Conservation (phyloP, 2,113 vertebrate genomes). For the Gnathonemus longibarbis region DNA sequence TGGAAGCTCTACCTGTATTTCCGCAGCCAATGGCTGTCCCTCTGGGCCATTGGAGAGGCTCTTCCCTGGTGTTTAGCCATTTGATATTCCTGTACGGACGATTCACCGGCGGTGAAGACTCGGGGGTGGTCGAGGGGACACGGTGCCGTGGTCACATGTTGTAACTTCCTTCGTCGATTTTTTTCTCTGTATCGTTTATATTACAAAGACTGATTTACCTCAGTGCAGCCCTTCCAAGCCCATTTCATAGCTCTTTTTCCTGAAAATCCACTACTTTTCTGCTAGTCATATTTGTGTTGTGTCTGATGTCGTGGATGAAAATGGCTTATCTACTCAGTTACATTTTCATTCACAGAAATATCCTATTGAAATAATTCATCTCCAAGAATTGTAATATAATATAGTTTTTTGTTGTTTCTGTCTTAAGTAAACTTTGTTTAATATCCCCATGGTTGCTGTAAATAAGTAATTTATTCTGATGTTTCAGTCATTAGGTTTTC, state of each 20-base stretch:
- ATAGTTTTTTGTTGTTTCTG: neutral
- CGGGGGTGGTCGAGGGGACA: neutral
- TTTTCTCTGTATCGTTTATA: neutral
- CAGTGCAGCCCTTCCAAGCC: neutral
- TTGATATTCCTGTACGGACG: constrained; percentile 44
- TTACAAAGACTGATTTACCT: neutral
- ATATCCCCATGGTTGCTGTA: neutral
- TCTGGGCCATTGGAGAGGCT: constrained; percentile 71
- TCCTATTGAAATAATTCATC: neutral
- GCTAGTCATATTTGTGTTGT: neutral
- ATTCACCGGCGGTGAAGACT: neutral
- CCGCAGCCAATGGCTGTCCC: constrained; percentile 84
- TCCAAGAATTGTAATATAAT: neutral
- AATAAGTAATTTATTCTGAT: neutral
- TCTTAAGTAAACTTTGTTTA: neutral
- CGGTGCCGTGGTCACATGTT: neutral
- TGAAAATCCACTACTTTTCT: neutral
- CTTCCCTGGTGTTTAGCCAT: constrained; percentile 69
- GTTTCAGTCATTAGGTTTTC: neutral
- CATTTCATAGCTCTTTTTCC: neutral
- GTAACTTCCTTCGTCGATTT: neutral
- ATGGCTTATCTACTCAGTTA: neutral
- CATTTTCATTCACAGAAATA: neutral
- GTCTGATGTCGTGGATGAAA: neutral
- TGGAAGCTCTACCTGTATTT: constrained; percentile 86